Base-by-base conservation (phyloP, 2,888 invertebrate genomes). In the Anoncus sp. region DNA sequence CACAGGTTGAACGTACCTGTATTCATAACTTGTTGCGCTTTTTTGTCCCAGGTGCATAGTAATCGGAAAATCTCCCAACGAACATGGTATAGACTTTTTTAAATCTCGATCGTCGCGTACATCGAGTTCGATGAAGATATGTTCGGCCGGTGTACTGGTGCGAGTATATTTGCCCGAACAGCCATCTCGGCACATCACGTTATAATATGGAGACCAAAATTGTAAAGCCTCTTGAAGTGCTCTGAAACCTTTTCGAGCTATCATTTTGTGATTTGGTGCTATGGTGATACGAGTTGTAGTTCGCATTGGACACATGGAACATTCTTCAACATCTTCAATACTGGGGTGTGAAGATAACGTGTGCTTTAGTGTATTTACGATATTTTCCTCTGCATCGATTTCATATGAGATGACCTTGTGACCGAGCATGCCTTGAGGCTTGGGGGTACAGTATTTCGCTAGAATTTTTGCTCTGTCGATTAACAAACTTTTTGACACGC, bases 301-400 rank as follows among this genome's bases (percentile, higher is more conserved):
- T 20, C 53, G 38, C 47, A 7, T 22, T n/a, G 43, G 31, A 45
- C 57, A 69, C 31, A 24, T 31, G 18, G 67, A 47, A 57, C 67
- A 69, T 10, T 20, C 5, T 27, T 67, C 31, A 31, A 18, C 47
- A 43, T 45, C 67, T 12, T 40, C 6, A 24, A 27, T 18, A 27
- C 67, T 69, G 12, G 57, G 57, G 35, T 57, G 10, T 12, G 51
- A 53, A 7, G 53, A 20, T 49, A 66, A 40, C 10, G 24, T 53
- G 7, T 51, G 9, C 9, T 59, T 53, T 16, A 60, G 43, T 6
- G 47, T 31, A 31, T 53, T 24, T 18, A 38, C 57, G 22, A 75
- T 35, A 60, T 67, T 75, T 4, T 20, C 12, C 14, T 75, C 60
- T 27, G 51, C 74, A 31, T 75, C 40, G 14, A 75, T 49, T 31